Conservation (phyloP, 2,113 vertebrate genomes). For the Ginglymostoma cirratum region DNA sequence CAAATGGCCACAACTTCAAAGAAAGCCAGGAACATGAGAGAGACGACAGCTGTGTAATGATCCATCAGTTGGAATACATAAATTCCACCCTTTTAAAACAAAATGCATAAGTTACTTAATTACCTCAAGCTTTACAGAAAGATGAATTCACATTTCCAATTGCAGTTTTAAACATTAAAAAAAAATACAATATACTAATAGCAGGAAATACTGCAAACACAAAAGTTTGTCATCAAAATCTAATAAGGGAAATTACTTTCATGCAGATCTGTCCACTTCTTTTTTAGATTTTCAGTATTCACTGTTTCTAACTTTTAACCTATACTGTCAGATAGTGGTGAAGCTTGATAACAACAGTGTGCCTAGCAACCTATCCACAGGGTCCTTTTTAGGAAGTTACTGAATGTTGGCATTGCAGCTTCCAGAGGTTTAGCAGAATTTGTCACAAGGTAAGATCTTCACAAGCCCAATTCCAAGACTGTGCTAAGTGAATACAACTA, state of each 20-base stretch:
- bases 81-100: conserved; percentile 54
- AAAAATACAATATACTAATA: neutral
- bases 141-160: neutral
- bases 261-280: neutral
- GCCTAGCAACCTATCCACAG: neutral
- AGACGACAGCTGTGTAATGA: conserved; percentile 61
- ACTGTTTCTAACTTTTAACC: neutral
- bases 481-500: neutral
- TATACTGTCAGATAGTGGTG: neutral
- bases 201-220: neutral
- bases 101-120: neutral
- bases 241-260: too few species aligned
- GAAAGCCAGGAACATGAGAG: conserved; percentile 60
- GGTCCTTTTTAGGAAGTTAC: neutral
- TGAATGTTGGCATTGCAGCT: neutral
- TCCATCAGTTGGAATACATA: conserved; percentile 66
- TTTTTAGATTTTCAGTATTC: neutral
- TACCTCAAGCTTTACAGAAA: neutral
- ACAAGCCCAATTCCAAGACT: neutral
- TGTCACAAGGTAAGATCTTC: neutral
- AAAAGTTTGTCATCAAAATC: neutral
- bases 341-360: neutral
- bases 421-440: neutral
- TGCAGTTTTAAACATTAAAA: neutral
- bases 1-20: conserved; percentile 59